Evolutionary conservation across 1,140 invertebrate species (phyloP).

Genomic region (Tetramorium simillimum): DNA sequence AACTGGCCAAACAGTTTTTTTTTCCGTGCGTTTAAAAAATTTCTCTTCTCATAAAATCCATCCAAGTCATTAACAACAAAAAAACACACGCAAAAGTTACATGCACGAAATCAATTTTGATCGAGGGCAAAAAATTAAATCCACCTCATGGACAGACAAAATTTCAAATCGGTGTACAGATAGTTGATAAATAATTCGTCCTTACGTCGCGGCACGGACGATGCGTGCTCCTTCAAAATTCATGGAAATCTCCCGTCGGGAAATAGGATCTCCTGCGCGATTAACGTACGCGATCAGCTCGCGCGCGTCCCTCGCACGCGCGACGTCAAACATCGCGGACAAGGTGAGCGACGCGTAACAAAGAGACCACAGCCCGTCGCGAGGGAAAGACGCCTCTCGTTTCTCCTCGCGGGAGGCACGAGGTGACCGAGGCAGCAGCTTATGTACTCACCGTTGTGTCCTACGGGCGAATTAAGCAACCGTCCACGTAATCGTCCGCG

Average conservation of each 20-base stretch:
- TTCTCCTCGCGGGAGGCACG: neutral
- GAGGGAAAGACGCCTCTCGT: constrained; percentile 65
- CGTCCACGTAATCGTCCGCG: constrained; percentile 1
- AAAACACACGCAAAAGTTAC: neutral
- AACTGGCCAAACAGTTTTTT: neutral
- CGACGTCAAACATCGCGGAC: neutral
- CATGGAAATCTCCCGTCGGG: too few species aligned
- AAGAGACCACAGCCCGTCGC: constrained; percentile 11
- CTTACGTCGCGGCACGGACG: too few species aligned
- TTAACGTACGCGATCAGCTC: neutral
- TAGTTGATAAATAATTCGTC: neutral
- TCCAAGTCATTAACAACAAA: neutral
- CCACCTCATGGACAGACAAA: neutral
- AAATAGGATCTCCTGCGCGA: neutral
- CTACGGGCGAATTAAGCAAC: constrained; percentile 2
- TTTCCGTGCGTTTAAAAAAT: neutral
- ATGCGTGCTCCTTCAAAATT: neutral
- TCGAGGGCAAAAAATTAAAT: neutral
- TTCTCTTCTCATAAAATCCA: neutral
- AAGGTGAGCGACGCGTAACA: constrained; percentile 33
- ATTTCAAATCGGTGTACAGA: neutral
- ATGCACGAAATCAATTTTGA: neutral
- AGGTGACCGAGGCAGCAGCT: too few species aligned
- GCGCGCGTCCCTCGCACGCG: neutral
- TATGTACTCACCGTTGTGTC: neutral